Base-by-base conservation (phyloP, 2,888 invertebrate species). In the Terebella lapidaria region DNA sequence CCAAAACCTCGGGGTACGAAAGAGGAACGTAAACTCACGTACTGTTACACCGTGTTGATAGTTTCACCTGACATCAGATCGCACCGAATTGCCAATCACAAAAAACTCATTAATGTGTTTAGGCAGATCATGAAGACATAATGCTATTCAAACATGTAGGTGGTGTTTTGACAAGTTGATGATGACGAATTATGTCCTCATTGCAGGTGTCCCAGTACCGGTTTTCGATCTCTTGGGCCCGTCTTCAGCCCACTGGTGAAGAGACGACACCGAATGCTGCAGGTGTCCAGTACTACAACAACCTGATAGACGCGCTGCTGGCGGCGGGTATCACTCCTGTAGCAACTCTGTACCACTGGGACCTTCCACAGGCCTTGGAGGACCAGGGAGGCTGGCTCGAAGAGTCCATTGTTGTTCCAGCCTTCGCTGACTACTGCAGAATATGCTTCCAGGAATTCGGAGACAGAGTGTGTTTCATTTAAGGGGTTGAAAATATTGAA, bases 261-360 rank as follows among this genome's bases (percentile, higher is more conserved):
- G 25, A 26, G 18, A 28, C 22, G 10, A 46, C 3, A 81, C 91
- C 88, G 72, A 81, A 83, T 30, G 83, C 84, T 2, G 54, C 29
- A 4, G 65, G 63, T 4, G 22, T 65, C 1, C 45, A 51, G 4
- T 89, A 89, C 77, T 92, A 92, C 75, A 86, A 85, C 71, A 85
- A 87, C 68, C 78, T 91, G 54, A 87, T 91, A 57, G 83, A 89
- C 71, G 88, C 87, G 70, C 82, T 91, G 4, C 66, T 87, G 5
- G 82, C 78, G 1, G 81, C 83, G 3, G 83, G 83, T 18, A 86
- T 89, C 59, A 75, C 80, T 57, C 87, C 89, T 2, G 73, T 81
- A 73, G 75, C 84, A 3, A 86, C 85, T 82, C 85, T 79, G 81
- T 86, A 71, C 64, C 78, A 77, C 68, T 76, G 74, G 75, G 76